A percentile compares a stretch with the other conserved stretches of the same genome.
Evolutionary conservation across 2,797 vertebrate genomes (phyloP).

Genomic region (Selene dorsalis): DNA sequence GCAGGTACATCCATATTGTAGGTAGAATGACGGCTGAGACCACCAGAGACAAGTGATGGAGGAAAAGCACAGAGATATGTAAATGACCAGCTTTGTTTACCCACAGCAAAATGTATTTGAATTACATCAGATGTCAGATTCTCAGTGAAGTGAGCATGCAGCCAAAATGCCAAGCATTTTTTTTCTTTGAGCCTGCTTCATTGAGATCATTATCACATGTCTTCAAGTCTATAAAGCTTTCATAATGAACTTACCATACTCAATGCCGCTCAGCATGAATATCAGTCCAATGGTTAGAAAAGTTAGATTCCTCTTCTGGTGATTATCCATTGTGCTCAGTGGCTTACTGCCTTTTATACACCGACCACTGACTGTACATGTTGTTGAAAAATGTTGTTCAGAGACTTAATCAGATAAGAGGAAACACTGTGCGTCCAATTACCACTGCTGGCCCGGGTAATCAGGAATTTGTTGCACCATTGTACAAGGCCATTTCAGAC

Average conservation of each 20-base stretch:
- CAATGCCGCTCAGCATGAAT: constrained; percentile 87
- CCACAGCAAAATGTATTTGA: constrained; percentile 27
- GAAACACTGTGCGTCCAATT: constrained; percentile 73
- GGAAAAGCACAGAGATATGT: constrained; percentile 1
- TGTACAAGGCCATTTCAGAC: constrained; percentile 37
- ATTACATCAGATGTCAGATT: constrained; percentile 27
- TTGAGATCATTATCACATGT: constrained; percentile 49
- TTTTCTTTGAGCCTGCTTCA: constrained; percentile 22
- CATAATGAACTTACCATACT: constrained; percentile 85
- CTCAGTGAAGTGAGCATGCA: constrained; percentile 30
- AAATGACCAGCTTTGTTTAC: constrained; percentile 32
- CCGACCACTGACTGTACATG: constrained; percentile 49
- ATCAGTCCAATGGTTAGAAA: constrained; percentile 86
- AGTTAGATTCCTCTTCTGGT: constrained; percentile 82
- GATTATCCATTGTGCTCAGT: constrained; percentile 78
- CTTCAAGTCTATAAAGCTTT: constrained; percentile 39
- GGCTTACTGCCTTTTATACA: constrained; percentile 40
- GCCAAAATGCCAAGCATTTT: constrained; percentile 34
- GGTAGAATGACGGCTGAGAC: constrained; percentile 88
- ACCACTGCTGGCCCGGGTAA: constrained; percentile 46
- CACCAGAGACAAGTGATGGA: constrained; percentile 4
- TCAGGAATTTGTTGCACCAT: constrained; percentile 49
- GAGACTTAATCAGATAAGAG: constrained; percentile 70
- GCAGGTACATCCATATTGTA: constrained; percentile 89
- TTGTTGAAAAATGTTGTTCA: constrained; percentile 50